Evolutionary conservation across 2,888 invertebrate genomes (phyloP).

Genomic region (Galeopsomyia nigrocyanea): DNA sequence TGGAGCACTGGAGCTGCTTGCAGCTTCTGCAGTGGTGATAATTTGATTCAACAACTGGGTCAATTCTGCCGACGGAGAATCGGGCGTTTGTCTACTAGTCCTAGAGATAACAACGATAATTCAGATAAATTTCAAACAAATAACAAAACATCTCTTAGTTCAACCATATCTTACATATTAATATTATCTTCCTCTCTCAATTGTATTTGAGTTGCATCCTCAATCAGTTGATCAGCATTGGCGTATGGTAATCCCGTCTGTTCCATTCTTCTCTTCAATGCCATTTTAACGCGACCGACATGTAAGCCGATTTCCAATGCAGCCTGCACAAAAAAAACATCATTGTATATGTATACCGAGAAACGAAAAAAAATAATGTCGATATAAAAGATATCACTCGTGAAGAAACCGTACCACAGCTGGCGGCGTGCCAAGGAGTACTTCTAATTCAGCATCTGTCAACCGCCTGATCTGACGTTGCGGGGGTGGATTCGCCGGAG

Average conservation of each 20-base stretch:
- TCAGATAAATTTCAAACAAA: too few relatives aligned
- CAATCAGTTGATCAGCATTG: slow-evolving; percentile 79
- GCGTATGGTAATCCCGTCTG: slow-evolving; percentile 75
- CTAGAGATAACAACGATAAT: slow-evolving; percentile 12
- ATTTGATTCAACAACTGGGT: slow-evolving; percentile 56
- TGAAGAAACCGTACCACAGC: slow-evolving; percentile 58
- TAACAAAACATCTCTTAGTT: neutral
- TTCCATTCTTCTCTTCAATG: slow-evolving; percentile 73
- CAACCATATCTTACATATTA: neutral
- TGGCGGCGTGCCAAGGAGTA: slow-evolving; percentile 59
- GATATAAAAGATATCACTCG: too few relatives aligned
- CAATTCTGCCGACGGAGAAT: slow-evolving; percentile 57
- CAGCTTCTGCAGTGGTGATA: slow-evolving; percentile 51
- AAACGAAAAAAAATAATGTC: neutral
- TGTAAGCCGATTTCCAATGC: slow-evolving; percentile 76
- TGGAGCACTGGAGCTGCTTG: slow-evolving; percentile 43
- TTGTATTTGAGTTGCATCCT: slow-evolving; percentile 80
- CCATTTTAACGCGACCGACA: slow-evolving; percentile 73
- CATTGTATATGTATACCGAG: neutral
- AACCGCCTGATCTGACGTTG: slow-evolving; percentile 50
- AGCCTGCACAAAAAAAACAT: slow-evolving; percentile 57
- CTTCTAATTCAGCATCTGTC: slow-evolving; percentile 62
- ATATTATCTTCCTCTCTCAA: slow-evolving; percentile 72
- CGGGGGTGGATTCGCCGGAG: slow-evolving; percentile 47
- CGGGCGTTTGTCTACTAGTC: slow-evolving; percentile 39